Evolutionary conservation across 1,140 invertebrate species (phyloP), one percentile per base, ranked within the genome.

Genomic region (Drosophila auraria): DNA sequence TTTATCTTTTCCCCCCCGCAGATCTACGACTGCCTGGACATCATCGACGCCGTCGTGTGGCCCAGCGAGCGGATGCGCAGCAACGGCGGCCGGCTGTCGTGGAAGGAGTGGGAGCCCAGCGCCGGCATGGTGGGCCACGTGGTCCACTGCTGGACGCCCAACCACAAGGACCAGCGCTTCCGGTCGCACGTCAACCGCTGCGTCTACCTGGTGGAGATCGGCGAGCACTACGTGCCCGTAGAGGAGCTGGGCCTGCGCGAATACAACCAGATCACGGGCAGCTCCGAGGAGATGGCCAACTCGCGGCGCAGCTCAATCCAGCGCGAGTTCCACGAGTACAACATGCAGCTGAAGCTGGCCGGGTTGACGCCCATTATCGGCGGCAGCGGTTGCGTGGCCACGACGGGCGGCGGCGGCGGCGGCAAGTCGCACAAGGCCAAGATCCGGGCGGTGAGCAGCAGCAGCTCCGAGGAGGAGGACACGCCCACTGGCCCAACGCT

Each of bases 151-250:
- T 99, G 98, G 98, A 95, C 95, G 20, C 98, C 98, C 0, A 97
- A 96, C 93, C 97, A 99, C 94, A 95, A 96, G 62, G 97, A 99
- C 92, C 95, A 96, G 0, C 95, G 95, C 77, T 95, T 96, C 51
- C 95, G 98, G 7, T 98, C 97, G 14, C 97, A 98, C 91, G 96
- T 98, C 1, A 97, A 98, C 92, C 96, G 97, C 76, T 97, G 96
- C 20, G 98, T 99, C 44, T 93, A 98, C 2, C 95, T 99, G n/a
- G 95, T 99, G 1, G 97, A 98, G 93, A 97, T 99, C 57, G 97
- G 97, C 6, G 97, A 99, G 80, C 97, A 96, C 80, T 99, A 96
- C 93, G 98, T 99, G 59, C 98, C 98, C 17, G 97, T 99, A 64
- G 97, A 97, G 1, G 98, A 99, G 93, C 95, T 95, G 89, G 98